These are phyloP conservation scores for Epizoanthus rinbou DNA, from an alignment of 92 coral and sea anemone species.

Conservation along the genomic window DNA sequence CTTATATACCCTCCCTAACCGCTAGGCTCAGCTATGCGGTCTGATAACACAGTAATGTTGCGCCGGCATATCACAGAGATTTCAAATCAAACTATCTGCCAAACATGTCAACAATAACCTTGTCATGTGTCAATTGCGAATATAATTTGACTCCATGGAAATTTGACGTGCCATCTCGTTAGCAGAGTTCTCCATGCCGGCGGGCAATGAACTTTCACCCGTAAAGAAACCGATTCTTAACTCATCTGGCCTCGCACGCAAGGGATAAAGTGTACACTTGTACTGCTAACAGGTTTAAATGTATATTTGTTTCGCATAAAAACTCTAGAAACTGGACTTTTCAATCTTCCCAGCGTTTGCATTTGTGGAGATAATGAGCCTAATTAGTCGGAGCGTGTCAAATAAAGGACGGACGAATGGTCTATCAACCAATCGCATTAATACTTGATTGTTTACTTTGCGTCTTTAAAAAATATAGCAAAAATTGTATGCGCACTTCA, in stretches of 20 bases:
- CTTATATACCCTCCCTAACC: slow-evolving; percentile 42
- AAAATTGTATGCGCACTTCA: neutral
- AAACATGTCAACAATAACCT: slow-evolving; percentile 46
- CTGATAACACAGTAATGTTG: slow-evolving; percentile 35
- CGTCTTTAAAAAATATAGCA: neutral
- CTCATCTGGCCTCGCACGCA: slow-evolving; percentile 38
- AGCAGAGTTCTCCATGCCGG: slow-evolving; percentile 30
- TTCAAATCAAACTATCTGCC: slow-evolving; percentile 45
- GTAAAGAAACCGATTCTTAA: slow-evolving; percentile 28
- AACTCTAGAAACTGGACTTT: neutral
- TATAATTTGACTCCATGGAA: slow-evolving; percentile 33
- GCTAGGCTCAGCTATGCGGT: slow-evolving; percentile 45
- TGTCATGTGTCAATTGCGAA: slow-evolving; percentile 43
- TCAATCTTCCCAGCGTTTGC: neutral
- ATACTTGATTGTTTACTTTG: neutral
- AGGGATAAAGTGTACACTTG: neutral
- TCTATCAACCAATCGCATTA: slow-evolving; percentile 24
- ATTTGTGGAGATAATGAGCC: neutral
- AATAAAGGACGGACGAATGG: slow-evolving; percentile 27
- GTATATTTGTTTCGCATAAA: neutral
- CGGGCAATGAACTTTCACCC: slow-evolving; percentile 37
- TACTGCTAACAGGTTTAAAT: slow-evolving; percentile 34
- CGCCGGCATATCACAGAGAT: slow-evolving; percentile 45
- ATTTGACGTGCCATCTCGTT: slow-evolving; percentile 48
- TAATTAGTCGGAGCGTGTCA: slow-evolving; percentile 1